A percentile compares a stretch with the other conserved stretches of the same genome.
These are phyloP conservation scores for Corythaixoides concolor DNA, from an alignment of 2,113 vertebrate species.

Conservation along the genomic window DNA sequence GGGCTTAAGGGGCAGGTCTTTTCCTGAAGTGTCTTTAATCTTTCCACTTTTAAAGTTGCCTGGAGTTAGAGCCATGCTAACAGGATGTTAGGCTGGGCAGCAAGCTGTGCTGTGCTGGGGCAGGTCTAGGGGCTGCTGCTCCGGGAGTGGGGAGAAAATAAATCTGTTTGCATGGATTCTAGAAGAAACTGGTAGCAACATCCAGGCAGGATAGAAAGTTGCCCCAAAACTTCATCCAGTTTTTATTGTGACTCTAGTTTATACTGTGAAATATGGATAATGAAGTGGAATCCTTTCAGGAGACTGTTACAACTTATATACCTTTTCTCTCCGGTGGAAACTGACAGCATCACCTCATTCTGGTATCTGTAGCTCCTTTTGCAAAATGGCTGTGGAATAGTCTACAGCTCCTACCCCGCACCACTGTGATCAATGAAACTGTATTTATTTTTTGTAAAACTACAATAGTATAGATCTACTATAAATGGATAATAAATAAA, in stretches of 20 bases:
- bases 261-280: background rate
- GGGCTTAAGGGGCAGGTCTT: background rate
- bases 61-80: background rate
- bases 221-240: background rate
- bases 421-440: background rate
- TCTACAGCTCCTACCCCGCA: background rate
- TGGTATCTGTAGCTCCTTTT: background rate
- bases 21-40: background rate
- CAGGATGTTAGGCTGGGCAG: background rate
- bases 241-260: background rate
- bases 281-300: background rate
- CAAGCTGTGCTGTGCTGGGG: too few species aligned
- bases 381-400: background rate
- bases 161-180: background rate
- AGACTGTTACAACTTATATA: background rate
- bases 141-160: accelerated
- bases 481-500: background rate
- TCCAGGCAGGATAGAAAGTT: background rate
- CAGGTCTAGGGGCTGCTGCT: background rate
- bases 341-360: too few species aligned
- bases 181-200: background rate
- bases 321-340: background rate
- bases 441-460: background rate
- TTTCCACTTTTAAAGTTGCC: background rate
- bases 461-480: background rate